phyloP scores from a whole-genome alignment of 2,113 vertebrate species.

The Nymphicus hollandicus region DNA sequence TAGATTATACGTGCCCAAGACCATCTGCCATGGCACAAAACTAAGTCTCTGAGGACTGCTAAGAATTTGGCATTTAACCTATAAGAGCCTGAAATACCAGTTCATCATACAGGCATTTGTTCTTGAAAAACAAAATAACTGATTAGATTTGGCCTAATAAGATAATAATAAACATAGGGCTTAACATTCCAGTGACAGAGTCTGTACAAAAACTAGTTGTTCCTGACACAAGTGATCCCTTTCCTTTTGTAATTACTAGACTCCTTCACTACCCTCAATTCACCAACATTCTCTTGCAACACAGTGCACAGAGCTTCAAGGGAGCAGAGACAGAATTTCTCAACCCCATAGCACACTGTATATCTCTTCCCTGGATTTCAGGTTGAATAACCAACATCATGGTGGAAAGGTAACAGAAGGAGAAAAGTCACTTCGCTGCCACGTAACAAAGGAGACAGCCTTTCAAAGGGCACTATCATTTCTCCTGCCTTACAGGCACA shows the following conservation, averaged over 20 bases:
- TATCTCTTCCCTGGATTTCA: not conserved
- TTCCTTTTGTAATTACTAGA: not conserved
- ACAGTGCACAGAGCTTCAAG: rapidly evolving
- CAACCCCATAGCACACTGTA: not conserved
- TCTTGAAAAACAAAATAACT: not conserved
- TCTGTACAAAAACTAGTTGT: not conserved
- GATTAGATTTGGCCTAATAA: not conserved
- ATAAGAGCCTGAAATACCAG: not conserved
- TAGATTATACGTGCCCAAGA: not conserved
- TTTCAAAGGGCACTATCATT: not conserved
- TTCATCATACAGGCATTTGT: not conserved
- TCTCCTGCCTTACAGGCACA: not conserved
- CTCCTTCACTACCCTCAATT: not conserved
- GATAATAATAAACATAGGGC: not conserved
- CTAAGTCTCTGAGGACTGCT: not conserved
- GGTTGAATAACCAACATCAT: not conserved
- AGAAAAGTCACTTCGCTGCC: not conserved
- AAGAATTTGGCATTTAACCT: not conserved
- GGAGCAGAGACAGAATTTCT: not conserved
- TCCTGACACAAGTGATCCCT: not conserved
- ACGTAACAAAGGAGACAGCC: not conserved
- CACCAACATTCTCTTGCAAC: not conserved
- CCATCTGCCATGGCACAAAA: not conserved
- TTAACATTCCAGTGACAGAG: not conserved
- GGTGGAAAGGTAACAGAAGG: not conserved